These are phyloP conservation scores for Epicampocera succincta DNA, from an alignment of 2,888 invertebrate genomes.

Conservation along the genomic window DNA sequence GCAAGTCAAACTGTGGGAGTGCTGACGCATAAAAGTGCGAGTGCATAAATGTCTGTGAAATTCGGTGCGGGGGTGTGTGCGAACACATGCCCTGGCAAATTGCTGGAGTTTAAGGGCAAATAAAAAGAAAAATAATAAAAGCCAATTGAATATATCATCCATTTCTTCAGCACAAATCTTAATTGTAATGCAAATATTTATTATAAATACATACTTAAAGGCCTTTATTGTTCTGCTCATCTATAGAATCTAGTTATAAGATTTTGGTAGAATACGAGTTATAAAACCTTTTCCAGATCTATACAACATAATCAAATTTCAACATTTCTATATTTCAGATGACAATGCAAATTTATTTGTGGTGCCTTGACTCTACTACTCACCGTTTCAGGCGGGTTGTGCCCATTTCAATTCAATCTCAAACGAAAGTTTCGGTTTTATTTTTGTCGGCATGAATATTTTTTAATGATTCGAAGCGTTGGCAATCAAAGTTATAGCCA, in stretches of 20 bases:
- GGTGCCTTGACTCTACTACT: no score
- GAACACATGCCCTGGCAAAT: conserved; percentile 41
- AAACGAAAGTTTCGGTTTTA: no score
- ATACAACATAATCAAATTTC: no score
- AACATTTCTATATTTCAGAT: no score
- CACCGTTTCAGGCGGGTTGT: no score
- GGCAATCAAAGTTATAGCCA: no score
- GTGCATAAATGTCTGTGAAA: conserved; percentile 22
- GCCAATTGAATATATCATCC: conserved; percentile 50
- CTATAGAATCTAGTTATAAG: not conserved
- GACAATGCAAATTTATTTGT: no score
- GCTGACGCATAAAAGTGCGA: conserved; percentile 67
- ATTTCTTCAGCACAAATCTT: conserved; percentile 56
- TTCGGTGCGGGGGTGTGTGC: conserved; percentile 36
- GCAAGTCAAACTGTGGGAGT: conserved; percentile 61
- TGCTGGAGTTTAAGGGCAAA: conserved; percentile 35
- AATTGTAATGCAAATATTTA: conserved; percentile 68
- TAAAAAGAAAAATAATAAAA: conserved; percentile 6
- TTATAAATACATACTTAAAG: conserved; percentile 16
- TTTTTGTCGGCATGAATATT: no score
- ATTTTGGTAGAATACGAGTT: no score
- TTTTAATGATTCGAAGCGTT: no score
- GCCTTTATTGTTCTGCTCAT: conserved; percentile 13
- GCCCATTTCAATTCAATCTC: no score
- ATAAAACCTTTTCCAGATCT: no score